Conservation (phyloP, 2,888 invertebrate species). For the Ellobium chinense region DNA sequence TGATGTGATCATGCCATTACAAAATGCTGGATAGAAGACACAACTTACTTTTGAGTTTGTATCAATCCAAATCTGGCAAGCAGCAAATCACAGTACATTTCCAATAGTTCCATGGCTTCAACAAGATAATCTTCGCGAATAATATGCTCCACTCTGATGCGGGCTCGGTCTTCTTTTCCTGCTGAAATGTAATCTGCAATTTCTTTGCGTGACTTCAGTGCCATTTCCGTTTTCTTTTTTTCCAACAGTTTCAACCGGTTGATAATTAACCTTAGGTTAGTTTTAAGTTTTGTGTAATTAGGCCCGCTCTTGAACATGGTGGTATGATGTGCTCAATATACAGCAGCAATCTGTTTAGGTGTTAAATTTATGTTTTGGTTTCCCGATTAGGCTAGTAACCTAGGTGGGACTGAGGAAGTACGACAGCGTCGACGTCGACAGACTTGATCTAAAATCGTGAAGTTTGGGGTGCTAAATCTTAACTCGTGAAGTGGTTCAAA, state of each 20-base stretch:
- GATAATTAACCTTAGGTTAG: conserved; percentile 93
- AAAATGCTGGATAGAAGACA: too few relatives aligned
- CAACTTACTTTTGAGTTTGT: conserved; percentile 80
- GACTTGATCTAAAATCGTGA: too few relatives aligned
- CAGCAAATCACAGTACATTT: conserved; percentile 99
- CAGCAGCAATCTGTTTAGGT: too few relatives aligned
- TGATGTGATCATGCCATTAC: too few relatives aligned
- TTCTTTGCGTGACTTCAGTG: conserved; percentile 96
- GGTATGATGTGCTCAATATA: too few relatives aligned
- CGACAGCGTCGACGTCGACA: too few relatives aligned
- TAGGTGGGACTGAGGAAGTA: too few relatives aligned
- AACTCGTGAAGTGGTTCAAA: too few relatives aligned
- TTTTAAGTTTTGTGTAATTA: conserved; percentile 97
- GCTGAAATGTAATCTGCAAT: conserved; percentile 91
- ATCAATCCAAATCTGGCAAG: conserved; percentile 97
- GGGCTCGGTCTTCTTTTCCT: conserved; percentile 85
- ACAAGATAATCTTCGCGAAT: conserved; percentile 99
- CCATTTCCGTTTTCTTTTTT: conserved; percentile 95
- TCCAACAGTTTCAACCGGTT: conserved; percentile 96
- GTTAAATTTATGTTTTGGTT: too few relatives aligned
- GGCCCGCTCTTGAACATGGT: conserved; percentile 86
- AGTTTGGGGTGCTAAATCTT: too few relatives aligned
- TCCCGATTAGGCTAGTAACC: too few relatives aligned
- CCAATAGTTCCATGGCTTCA: conserved; percentile 99
- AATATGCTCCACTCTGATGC: conserved; percentile 98